These are phyloP conservation scores for Cephus cinctus DNA, from an alignment of 1,140 invertebrate species.

Conservation along the genomic window DNA sequence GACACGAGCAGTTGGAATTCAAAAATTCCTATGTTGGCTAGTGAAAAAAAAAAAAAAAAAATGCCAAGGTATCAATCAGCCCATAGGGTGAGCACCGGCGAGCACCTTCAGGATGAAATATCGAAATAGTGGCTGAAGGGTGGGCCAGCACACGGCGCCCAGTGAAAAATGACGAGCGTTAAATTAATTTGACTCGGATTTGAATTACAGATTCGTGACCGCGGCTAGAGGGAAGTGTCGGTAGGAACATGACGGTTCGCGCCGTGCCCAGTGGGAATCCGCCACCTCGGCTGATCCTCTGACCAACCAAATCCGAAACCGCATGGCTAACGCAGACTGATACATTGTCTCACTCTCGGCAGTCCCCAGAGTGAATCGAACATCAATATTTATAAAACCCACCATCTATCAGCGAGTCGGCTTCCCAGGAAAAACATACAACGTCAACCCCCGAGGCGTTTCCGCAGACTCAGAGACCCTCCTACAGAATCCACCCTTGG, in stretches of 20 bases:
- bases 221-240: conserved; percentile 16
- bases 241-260: conserved; percentile 23
- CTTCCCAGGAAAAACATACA: too few relatives aligned
- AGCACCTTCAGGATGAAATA: conserved; percentile 25
- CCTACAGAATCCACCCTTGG: too few relatives aligned
- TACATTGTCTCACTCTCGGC: conserved; percentile 7
- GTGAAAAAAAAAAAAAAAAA: conserved; percentile 7
- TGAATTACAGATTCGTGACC: conserved; percentile 33
- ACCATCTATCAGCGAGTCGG: conserved; percentile 19
- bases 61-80: conserved; percentile 7
- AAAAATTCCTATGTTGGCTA: background rate
- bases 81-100: conserved; percentile 4
- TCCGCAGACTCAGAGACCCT: too few relatives aligned
- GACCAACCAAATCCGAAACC: conserved; percentile 10
- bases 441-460: too few relatives aligned
- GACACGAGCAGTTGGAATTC: too few relatives aligned
- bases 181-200: conserved; percentile 42
- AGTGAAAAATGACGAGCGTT: conserved; percentile 41
- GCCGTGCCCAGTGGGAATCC: conserved; percentile 20
- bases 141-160: conserved; percentile 18
- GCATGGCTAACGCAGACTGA: conserved; percentile 12
- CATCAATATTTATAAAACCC: conserved; percentile 29
- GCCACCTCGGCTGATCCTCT: conserved; percentile 9
- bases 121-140: conserved; percentile 24
- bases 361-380: background rate